phyloP scores from a whole-genome alignment of 2,113 vertebrate species.

The Mirounga angustirostris region DNA sequence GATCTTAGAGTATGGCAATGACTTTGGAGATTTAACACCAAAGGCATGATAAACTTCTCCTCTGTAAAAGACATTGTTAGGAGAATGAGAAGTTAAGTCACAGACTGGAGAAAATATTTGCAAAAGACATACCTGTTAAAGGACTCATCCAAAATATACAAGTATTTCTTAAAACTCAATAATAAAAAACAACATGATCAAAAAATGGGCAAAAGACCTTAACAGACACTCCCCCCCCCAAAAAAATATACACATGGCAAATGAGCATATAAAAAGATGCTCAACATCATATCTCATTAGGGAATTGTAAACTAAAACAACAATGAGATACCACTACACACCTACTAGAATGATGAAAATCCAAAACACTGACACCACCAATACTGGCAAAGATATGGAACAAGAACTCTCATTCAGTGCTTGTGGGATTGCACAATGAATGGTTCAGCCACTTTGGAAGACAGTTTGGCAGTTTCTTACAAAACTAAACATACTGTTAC shows the following conservation, averaged over 20 bases:
- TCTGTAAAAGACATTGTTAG: neutral
- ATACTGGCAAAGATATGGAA: neutral
- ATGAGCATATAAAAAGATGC: neutral
- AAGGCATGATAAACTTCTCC: neutral
- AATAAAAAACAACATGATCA: neutral
- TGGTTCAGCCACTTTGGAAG: neutral
- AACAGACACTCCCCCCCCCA: neutral
- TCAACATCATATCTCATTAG: neutral
- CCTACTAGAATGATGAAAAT: neutral
- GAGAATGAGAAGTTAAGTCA: neutral
- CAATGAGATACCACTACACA: too few species aligned
- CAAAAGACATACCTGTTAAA: neutral
- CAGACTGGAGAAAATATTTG: neutral
- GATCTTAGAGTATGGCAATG: neutral
- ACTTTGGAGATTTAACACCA: neutral
- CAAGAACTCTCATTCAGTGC: neutral
- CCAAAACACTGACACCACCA: neutral
- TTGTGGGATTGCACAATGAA: neutral
- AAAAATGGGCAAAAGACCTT: neutral
- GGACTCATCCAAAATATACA: neutral
- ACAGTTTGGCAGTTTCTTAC: neutral
- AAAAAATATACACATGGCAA: neutral
- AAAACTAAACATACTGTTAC: neutral
- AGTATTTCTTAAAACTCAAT: neutral
- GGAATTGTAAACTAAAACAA: neutral